Evolutionary conservation across 2,797 vertebrate species (phyloP).

Genomic region (Gadopsis marmoratus): DNA sequence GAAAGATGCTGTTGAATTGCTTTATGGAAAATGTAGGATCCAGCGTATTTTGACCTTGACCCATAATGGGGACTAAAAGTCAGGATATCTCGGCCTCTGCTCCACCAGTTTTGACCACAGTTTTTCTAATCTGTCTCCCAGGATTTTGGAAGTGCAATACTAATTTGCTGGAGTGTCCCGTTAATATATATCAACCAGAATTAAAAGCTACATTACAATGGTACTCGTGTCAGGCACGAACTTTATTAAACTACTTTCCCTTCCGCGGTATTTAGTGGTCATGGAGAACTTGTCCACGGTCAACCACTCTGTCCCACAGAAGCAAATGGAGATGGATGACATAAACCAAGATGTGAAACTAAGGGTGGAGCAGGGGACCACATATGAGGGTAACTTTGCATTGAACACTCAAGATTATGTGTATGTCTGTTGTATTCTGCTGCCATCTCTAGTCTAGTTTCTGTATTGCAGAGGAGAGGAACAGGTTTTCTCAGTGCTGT

Average conservation of each 20-base stretch:
- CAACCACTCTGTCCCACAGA: slow-evolving; percentile 8
- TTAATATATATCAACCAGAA: neutral
- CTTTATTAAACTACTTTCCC: neutral
- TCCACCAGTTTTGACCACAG: too few species aligned
- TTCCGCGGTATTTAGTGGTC: neutral
- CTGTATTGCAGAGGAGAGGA: neutral
- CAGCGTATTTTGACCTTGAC: neutral
- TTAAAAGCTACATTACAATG: neutral
- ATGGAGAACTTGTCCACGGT: slow-evolving; percentile 58
- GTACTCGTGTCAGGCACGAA: neutral
- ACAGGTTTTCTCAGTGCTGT: neutral
- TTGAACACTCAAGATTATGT: neutral
- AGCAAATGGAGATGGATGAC: slow-evolving; percentile 17
- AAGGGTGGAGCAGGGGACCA: slow-evolving; percentile 19
- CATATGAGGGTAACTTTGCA: slow-evolving; percentile 55
- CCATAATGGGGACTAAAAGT: neutral
- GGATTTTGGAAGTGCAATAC: neutral
- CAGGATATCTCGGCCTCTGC: neutral
- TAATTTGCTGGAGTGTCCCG: neutral
- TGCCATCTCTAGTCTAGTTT: neutral
- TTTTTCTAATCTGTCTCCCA: neutral
- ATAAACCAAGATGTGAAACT: slow-evolving; percentile 13
- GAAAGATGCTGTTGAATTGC: neutral
- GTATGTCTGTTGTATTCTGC: neutral
- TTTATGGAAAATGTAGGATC: neutral